Evolutionary conservation across 1,140 invertebrate species (phyloP).

Genomic region (Orchesella cincta): DNA sequence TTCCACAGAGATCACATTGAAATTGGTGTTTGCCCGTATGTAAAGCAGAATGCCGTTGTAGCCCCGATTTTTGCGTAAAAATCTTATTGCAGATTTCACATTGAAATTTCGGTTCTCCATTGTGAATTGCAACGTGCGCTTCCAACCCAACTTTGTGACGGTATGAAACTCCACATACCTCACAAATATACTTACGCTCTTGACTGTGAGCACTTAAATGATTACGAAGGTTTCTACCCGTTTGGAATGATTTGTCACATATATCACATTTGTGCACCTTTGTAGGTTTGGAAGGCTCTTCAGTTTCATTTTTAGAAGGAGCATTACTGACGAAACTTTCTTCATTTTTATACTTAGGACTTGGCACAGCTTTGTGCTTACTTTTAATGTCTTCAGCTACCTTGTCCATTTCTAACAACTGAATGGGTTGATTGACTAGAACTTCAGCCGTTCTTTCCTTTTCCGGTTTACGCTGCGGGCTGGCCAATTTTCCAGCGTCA

Average conservation of each 20-base stretch:
- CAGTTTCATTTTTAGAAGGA: no score
- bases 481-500: no score
- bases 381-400: no score
- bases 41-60: conserved; percentile 67
- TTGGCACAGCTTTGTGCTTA: no score
- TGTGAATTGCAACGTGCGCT: conserved; percentile 68
- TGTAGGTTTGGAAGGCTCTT: no score
- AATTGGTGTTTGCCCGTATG: conserved; percentile 66
- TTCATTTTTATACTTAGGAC: no score
- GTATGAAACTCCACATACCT: conserved; percentile 67
- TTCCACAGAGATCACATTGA: conserved; percentile 68
- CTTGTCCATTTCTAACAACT: no score
- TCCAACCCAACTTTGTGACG: conserved; percentile 67
- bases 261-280: conserved; percentile 54
- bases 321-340: no score
- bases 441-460: no score
- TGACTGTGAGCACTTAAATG: conserved; percentile 58
- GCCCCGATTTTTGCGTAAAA: conserved; percentile 69
- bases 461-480: no score
- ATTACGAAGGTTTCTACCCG: conserved; percentile 55
- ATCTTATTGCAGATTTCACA: conserved; percentile 76
- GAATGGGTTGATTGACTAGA: no score
- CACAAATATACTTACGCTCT: conserved; percentile 60
- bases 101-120: conserved; percentile 69
- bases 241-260: conserved; percentile 57